Evolutionary conservation across 2,797 vertebrate genomes (phyloP).

Genomic region (Ptychadena robeensis): DNA sequence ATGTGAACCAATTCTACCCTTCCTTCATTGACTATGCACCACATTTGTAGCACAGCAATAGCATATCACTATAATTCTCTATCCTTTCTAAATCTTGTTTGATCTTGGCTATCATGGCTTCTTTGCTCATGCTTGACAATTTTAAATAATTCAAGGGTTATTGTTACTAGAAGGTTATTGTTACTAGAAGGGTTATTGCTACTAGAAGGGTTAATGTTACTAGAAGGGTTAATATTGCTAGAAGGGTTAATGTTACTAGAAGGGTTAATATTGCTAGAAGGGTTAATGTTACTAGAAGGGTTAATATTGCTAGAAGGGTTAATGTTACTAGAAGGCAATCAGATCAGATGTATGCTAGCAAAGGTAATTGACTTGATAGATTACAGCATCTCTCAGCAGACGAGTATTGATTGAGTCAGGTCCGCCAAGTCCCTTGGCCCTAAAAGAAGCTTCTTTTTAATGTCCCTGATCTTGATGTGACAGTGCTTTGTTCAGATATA

Average conservation of each 20-base stretch:
- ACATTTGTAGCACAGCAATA: not conserved
- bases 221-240: slow-evolving; percentile 73
- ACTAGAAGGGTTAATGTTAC: slow-evolving; percentile 73
- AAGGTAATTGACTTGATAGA: slow-evolving; percentile 91
- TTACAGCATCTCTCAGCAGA: slow-evolving; percentile 84
- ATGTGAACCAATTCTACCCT: not conserved
- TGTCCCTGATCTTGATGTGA: slow-evolving; percentile 78
- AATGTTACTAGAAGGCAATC: slow-evolving; percentile 75
- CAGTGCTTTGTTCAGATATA: slow-evolving; percentile 46
- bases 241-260: slow-evolving; percentile 74
- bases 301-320: slow-evolving; percentile 74
- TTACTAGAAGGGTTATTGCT: slow-evolving; percentile 73
- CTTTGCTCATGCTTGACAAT: not conserved
- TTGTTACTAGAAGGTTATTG: slow-evolving; percentile 73
- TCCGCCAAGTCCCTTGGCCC: slow-evolving; percentile 71
- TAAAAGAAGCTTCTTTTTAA: slow-evolving; percentile 67
- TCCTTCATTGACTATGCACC: not conserved
- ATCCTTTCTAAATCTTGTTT: not conserved
- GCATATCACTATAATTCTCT: not conserved
- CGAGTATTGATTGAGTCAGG: slow-evolving; percentile 82
- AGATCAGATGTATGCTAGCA: slow-evolving; percentile 77
- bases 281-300: slow-evolving; percentile 73
- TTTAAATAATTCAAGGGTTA: slow-evolving; percentile 64
- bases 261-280: slow-evolving; percentile 73
- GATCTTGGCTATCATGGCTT: not conserved